A percentile compares a stretch with the other conserved stretches of the same genome.
Conservation (phyloP, 2,888 invertebrate genomes). For the Hedya salicella region DNA sequence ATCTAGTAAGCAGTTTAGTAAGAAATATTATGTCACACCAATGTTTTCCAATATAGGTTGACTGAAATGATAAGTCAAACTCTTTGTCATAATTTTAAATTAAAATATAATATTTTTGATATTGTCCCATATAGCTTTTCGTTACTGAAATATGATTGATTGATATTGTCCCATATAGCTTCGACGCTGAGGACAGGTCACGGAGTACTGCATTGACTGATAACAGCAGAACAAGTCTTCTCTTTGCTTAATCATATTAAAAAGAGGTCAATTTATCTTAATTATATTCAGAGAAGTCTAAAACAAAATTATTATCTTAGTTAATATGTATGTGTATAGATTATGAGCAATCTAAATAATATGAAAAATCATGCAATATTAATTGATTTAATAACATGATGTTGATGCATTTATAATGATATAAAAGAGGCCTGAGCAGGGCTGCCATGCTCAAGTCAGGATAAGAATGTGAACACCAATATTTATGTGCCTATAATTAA, state of each 20-base stretch:
- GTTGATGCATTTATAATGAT: constrained; percentile 7
- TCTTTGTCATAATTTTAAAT: too few species aligned
- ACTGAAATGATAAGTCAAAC: too few species aligned
- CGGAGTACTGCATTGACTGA: constrained; percentile 15
- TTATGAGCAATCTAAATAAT: background rate
- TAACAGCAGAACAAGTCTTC: background rate
- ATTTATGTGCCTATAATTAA: constrained; percentile 20
- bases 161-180: background rate
- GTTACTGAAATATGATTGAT: background rate
- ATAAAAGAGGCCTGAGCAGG: constrained; percentile 22
- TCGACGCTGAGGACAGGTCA: background rate
- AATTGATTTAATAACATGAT: background rate
- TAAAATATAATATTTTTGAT: too few species aligned
- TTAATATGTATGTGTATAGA: background rate
- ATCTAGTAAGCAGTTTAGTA: too few species aligned
- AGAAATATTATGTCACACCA: too few species aligned
- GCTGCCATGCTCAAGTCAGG: constrained; percentile 1
- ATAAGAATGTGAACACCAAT: constrained; percentile 1
- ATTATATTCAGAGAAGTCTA: background rate
- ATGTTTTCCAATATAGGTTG: too few species aligned
- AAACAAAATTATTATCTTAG: background rate
- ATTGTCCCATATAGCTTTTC: too few species aligned
- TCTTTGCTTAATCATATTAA: background rate
- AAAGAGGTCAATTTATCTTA: background rate
- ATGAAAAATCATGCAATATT: background rate